phyloP scores from a whole-genome alignment of 2,113 vertebrate genomes.

The Promerops cafer region DNA sequence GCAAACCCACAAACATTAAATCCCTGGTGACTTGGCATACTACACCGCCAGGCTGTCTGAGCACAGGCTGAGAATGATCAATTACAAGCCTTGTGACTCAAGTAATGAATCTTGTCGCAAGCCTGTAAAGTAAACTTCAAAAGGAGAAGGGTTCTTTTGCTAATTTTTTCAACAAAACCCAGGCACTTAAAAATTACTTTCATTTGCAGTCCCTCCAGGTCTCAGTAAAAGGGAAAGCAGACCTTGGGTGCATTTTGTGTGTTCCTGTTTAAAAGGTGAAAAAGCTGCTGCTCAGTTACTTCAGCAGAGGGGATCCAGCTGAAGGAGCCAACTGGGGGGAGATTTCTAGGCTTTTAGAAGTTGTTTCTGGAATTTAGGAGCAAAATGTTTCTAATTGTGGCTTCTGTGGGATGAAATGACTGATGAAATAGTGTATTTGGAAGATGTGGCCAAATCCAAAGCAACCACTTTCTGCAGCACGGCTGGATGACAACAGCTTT shows the following conservation, averaged over 20 bases:
- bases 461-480: not conserved
- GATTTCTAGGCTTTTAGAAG: not conserved
- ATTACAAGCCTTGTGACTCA: constrained; percentile 24
- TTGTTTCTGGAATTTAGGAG: not conserved
- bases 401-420: constrained; percentile 26
- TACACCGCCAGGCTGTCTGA: constrained; percentile 34
- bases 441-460: constrained; percentile 22
- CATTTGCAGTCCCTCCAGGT: not conserved
- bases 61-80: constrained; percentile 27
- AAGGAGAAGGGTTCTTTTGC: not conserved
- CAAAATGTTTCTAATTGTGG: constrained; percentile 46
- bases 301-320: not conserved
- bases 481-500: constrained; percentile 11
- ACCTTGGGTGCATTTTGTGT: not conserved
- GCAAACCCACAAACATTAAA: constrained; percentile 33
- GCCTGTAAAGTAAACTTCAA: constrained; percentile 20
- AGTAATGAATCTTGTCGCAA: constrained; percentile 20
- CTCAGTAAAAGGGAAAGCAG: not conserved
- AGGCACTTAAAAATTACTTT: not conserved
- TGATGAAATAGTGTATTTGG: constrained; percentile 7
- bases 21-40: not conserved
- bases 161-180: not conserved
- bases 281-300: not conserved
- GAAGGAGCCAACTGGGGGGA: not conserved
- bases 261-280: not conserved